Evolutionary conservation across 2,888 invertebrate genomes (phyloP).

Genomic region (Sicus ferrugineus): DNA sequence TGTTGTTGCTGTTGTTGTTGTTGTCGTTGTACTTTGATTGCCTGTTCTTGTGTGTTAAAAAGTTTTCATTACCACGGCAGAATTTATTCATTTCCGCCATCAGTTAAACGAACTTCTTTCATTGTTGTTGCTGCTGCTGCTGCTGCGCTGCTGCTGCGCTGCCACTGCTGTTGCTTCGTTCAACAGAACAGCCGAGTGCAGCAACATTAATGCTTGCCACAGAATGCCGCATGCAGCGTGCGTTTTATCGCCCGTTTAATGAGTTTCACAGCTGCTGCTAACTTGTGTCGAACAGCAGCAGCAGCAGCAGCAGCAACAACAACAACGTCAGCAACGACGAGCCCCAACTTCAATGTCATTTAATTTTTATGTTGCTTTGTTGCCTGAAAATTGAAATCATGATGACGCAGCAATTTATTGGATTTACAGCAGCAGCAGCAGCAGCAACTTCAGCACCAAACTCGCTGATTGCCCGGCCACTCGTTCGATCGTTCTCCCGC

Average conservation of each 20-base stretch:
- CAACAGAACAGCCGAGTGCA: no score
- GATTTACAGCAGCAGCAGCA: not conserved
- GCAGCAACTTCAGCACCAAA: not conserved
- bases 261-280: not conserved
- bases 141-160: not conserved
- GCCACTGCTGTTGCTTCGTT: not conserved
- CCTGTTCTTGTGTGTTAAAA: not conserved
- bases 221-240: no score
- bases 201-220: no score
- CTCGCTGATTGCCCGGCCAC: not conserved
- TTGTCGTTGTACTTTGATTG: not conserved
- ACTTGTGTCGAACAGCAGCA: not conserved
- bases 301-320: conserved; percentile 1
- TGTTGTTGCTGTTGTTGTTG: not conserved
- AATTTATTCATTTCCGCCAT: not conserved
- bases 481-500: no score
- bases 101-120: conserved; percentile 8
- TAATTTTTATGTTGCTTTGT: not conserved
- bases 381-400: not conserved
- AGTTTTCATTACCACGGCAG: not conserved
- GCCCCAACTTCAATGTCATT: not conserved
- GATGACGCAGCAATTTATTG: conserved; percentile 7
- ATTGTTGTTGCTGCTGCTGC: not conserved
- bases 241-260: not conserved
- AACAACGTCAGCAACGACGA: not conserved